Conservation (phyloP, 2,888 invertebrate species). For the Sinodicranocentrus sp. region DNA sequence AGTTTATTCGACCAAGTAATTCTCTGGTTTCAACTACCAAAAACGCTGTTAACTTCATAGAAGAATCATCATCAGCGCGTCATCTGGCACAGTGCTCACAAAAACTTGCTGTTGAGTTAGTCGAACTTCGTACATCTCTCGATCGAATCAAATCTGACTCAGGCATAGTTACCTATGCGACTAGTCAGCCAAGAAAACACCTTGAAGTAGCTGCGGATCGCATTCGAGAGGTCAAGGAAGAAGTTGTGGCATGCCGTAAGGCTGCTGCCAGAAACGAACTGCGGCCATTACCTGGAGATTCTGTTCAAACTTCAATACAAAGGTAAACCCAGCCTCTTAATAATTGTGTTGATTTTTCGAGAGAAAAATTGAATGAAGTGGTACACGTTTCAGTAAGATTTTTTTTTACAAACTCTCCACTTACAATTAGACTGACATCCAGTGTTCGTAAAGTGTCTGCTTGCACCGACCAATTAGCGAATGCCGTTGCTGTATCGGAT, state of each 20-base stretch:
- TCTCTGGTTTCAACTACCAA: slow-evolving; percentile 75
- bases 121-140: slow-evolving; percentile 83
- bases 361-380: too few species aligned
- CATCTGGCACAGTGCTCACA: slow-evolving; percentile 82
- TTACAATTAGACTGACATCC: slow-evolving; percentile 82
- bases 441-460: slow-evolving; percentile 88
- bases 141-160: slow-evolving; percentile 86
- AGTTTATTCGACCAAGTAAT: slow-evolving; percentile 74
- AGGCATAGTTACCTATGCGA: slow-evolving; percentile 79
- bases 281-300: slow-evolving; percentile 91
- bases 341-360: too few species aligned
- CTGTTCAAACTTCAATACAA: slow-evolving; percentile 79
- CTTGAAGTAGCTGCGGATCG: slow-evolving; percentile 90
- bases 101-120: slow-evolving; percentile 83
- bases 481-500: slow-evolving; percentile 85
- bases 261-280: slow-evolving; percentile 86
- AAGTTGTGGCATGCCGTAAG: slow-evolving; percentile 88
- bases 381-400: too few species aligned
- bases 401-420: too few species aligned
- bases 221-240: slow-evolving; percentile 88
- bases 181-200: slow-evolving; percentile 83
- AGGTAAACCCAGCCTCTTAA: too few species aligned
- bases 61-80: slow-evolving; percentile 78
- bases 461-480: slow-evolving; percentile 90
- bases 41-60: slow-evolving; percentile 74